These are phyloP conservation scores for Diachasma alloeum DNA, from an alignment of 1,140 invertebrate genomes.

Conservation along the genomic window DNA sequence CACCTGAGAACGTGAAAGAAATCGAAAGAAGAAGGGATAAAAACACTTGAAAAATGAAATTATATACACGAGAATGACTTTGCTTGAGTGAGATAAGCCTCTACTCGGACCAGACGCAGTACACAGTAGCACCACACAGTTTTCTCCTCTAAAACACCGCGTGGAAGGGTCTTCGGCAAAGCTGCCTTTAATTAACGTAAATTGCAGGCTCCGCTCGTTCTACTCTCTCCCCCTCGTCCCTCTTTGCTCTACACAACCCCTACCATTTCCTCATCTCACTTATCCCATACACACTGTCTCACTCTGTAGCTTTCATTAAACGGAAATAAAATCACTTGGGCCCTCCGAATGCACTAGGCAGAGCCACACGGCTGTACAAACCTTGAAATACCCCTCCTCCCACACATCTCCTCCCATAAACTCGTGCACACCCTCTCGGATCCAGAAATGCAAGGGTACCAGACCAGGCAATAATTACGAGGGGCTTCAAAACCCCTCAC, in stretches of 20 bases:
- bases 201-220: slow-evolving; percentile 45
- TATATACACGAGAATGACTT: neutral
- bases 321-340: slow-evolving; percentile 47
- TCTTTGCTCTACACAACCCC: neutral
- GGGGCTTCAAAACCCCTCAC: neutral
- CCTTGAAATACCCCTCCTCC: neutral
- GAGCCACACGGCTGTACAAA: neutral
- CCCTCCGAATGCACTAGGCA: slow-evolving; percentile 13
- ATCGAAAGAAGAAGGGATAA: neutral
- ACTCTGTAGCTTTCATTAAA: slow-evolving; percentile 14
- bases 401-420: neutral
- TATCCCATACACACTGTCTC: neutral
- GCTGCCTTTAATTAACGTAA: slow-evolving; percentile 60
- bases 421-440: neutral
- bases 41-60: neutral
- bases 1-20: neutral
- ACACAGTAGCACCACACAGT: slow-evolving; percentile 6
- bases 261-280: neutral
- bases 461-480: slow-evolving; percentile 5
- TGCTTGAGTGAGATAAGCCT: neutral
- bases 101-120: neutral
- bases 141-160: slow-evolving; percentile 12
- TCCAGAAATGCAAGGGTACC: slow-evolving; percentile 1
- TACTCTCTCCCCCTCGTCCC: slow-evolving; percentile 28
- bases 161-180: slow-evolving; percentile 30